Evolutionary conservation across 2,113 vertebrate genomes (phyloP), one percentile per base, ranked within the genome.

Genomic region (Oceanodroma tethys): DNA sequence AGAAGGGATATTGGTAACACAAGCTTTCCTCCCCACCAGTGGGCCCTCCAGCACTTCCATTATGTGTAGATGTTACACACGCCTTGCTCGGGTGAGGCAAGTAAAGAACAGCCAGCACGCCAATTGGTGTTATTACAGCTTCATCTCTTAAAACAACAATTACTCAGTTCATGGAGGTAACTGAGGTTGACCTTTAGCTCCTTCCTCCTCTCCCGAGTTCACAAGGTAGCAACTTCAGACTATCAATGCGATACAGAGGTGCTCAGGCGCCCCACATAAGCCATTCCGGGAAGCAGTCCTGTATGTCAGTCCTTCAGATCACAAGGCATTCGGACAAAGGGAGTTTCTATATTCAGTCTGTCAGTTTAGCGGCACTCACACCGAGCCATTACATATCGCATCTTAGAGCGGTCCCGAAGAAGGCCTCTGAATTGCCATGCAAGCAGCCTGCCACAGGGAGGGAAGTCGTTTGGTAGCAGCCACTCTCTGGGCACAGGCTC

Each of bases 361-460:
- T 10, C 11, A 11, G 13, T 32, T 45, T 10, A 27, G 42, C 52
- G 20, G 53, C 10, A 11, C 48, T 55, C 26, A 1, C 8, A 58
- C 21, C 40, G 45, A 14, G 13, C 48, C 27, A 53, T 42, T n/a
- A 45, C 47, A 60, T 3, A 16, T 32, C 4, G 32, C n/a, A 22
- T 4, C 40, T 50, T 6, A 12, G n/a, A 62, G 52, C 3, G 1
- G 43, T 7, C 36, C 48, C 15, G 20, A 36, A 18, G 52, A 32
- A 15, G 18, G 53, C 38, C 52, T 20, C 4, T 2, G 40, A 22
- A 11, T 1, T 1, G 3, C 36, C 12, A 14, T 1, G 1, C 42
- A 3, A 26, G 26, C 27, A 21, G 34, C 53, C 34, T 34, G 80
- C 34, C 32, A 8, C 18, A 6, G n/a, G 9, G 20, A 36, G 38